phyloP scores from a whole-genome alignment of 2,113 vertebrate genomes.

The Thamnaconus septentrionalis region DNA sequence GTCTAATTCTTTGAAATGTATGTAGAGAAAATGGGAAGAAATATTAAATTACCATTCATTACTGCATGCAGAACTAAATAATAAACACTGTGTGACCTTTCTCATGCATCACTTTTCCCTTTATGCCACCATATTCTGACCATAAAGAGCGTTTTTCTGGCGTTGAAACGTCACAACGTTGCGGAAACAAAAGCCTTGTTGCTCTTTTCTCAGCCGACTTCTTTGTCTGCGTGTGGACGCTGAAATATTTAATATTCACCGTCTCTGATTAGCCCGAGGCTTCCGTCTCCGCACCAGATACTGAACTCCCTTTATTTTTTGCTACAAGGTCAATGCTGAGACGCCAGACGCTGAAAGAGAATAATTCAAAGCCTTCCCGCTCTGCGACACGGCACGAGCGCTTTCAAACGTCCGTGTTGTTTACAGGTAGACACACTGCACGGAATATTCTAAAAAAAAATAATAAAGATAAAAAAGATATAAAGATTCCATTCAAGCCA shows the following conservation, averaged over 20 bases:
- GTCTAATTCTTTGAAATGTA: neutral
- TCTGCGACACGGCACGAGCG: too few relatives aligned
- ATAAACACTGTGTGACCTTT: neutral
- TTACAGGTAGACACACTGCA: conserved; percentile 9
- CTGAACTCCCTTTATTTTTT: conserved; percentile 10
- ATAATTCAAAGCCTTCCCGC: neutral
- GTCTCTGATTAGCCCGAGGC: conserved; percentile 32
- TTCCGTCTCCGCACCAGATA: conserved; percentile 20
- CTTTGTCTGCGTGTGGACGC: conserved; percentile 9
- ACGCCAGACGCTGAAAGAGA: conserved; percentile 2
- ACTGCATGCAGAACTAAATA: neutral
- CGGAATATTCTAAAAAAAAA: neutral
- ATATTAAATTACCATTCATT: neutral
- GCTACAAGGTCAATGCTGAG: conserved; percentile 34
- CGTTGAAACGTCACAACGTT: conserved; percentile 16
- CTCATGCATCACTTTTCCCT: neutral
- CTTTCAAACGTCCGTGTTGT: neutral
- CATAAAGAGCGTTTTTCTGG: conserved; percentile 18
- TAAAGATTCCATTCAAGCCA: conserved; percentile 34
- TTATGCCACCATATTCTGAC: conserved; percentile 1
- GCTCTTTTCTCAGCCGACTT: conserved; percentile 39
- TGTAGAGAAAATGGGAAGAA: neutral
- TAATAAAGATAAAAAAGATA: neutral
- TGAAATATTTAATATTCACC: conserved; percentile 35
- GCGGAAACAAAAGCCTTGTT: conserved; percentile 20